phyloP scores from a whole-genome alignment of 2,888 invertebrate genomes.

The Ecliptopera silaceata region DNA sequence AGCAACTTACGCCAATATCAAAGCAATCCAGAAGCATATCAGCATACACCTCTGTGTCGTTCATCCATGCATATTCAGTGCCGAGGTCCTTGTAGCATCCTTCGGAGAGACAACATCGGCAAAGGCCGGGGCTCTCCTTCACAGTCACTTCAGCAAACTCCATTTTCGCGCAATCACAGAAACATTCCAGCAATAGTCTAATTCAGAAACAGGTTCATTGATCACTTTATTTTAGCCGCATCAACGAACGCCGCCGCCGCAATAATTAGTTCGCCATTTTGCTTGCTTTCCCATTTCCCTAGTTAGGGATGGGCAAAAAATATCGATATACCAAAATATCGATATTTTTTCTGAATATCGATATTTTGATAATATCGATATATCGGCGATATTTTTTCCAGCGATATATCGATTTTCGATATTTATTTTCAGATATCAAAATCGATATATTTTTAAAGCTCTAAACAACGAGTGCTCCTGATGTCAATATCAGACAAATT shows the following conservation, averaged over 20 bases:
- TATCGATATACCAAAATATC: no score
- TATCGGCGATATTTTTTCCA: no score
- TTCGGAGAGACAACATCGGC: constrained; percentile 78
- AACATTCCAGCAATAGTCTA: constrained; percentile 21
- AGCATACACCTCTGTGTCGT: constrained; percentile 74
- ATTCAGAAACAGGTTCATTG: background rate
- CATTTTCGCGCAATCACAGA: constrained; percentile 51
- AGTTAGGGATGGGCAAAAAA: no score
- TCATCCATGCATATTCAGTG: constrained; percentile 74
- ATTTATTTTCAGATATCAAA: no score
- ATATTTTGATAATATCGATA: no score
- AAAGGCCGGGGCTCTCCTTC: constrained; percentile 74
- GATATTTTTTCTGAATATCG: no score
- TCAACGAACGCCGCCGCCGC: background rate
- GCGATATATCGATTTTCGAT: no score
- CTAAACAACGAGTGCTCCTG: no score
- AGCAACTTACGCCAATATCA: constrained; percentile 71
- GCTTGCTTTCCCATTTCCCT: background rate
- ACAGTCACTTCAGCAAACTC: constrained; percentile 72
- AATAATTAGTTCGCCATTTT: constrained; percentile 16
- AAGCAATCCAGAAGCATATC: constrained; percentile 78
- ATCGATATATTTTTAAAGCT: no score
- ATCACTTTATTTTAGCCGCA: constrained; percentile 11
- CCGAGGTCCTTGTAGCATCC: constrained; percentile 76
- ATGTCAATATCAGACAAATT: no score